Percentiles rank a stretch among this genome's conserved stretches.
phyloP scores from a whole-genome alignment of 2,888 invertebrate genomes.

The Mimas tiliae region DNA sequence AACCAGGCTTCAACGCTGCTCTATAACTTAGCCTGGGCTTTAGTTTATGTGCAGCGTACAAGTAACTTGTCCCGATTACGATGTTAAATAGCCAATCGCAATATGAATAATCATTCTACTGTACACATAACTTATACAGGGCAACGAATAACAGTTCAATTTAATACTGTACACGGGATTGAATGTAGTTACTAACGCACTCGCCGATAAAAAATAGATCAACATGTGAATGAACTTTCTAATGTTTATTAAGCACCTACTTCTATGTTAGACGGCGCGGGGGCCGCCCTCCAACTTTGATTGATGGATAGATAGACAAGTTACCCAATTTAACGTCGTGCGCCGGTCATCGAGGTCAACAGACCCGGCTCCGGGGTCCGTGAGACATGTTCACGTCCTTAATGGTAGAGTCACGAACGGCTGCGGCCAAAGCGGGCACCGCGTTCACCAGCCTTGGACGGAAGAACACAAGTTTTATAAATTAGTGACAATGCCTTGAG shows the following conservation, averaged over 20 bases:
- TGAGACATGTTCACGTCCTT: slow-evolving; percentile 40
- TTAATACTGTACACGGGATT: slow-evolving; percentile 8
- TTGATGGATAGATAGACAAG: slow-evolving; percentile 62
- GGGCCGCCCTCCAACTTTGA: slow-evolving; percentile 51
- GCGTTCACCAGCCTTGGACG: slow-evolving; percentile 61
- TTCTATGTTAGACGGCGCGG: slow-evolving; percentile 45
- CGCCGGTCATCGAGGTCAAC: slow-evolving; percentile 59
- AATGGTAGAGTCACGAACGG: slow-evolving; percentile 48
- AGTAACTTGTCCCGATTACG: slow-evolving; percentile 7
- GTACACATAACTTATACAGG: slow-evolving; percentile 2
- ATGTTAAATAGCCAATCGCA: slow-evolving; percentile 5
- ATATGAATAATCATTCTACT: background rate
- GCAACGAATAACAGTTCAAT: slow-evolving; percentile 7
- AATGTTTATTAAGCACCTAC: slow-evolving; percentile 49
- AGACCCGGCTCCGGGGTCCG: slow-evolving; percentile 39
- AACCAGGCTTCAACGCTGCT: no score
- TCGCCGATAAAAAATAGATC: slow-evolving; percentile 61
- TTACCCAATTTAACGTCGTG: slow-evolving; percentile 53
- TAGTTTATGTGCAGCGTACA: slow-evolving; percentile 2
- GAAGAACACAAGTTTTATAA: slow-evolving; percentile 79
- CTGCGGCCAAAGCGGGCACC: slow-evolving; percentile 45
- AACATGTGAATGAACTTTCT: slow-evolving; percentile 71
- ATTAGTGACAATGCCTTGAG: slow-evolving; percentile 82
- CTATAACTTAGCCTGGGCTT: no score
- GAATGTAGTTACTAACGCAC: slow-evolving; percentile 32